Conservation (phyloP, 2,888 invertebrate species). For the Pandemis heparana region DNA sequence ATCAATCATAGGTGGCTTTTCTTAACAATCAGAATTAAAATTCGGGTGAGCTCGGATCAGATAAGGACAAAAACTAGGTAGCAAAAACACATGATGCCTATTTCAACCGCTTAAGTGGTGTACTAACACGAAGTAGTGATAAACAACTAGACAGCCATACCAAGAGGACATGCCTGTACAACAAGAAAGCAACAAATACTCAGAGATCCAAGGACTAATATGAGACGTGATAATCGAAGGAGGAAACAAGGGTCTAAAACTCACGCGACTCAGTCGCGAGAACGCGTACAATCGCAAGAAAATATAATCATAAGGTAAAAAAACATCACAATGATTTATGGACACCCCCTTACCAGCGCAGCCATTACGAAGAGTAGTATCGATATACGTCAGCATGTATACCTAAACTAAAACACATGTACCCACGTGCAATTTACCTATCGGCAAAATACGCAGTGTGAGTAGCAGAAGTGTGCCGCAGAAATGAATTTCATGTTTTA, state of each 20-base stretch:
- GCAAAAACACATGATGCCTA: background rate
- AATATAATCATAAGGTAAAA: too few species aligned
- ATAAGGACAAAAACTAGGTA: background rate
- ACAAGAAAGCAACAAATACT: too few species aligned
- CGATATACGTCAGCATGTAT: too few species aligned
- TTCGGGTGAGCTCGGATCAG: background rate
- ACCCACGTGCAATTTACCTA: background rate
- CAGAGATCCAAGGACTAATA: too few species aligned
- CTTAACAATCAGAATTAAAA: slow-evolving; percentile 17
- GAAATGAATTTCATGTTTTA: slow-evolving; percentile 57
- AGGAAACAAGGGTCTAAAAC: too few species aligned
- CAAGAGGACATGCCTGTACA: too few species aligned
- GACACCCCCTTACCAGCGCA: background rate
- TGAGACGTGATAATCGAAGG: too few species aligned
- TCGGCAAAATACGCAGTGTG: background rate
- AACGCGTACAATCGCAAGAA: too few species aligned
- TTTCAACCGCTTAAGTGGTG: background rate
- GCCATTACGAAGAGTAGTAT: too few species aligned
- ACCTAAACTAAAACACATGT: background rate
- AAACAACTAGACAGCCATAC: too few species aligned
- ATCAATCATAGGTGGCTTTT: background rate
- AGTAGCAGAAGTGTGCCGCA: slow-evolving; percentile 35
- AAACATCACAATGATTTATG: too few species aligned
- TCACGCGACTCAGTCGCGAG: too few species aligned
- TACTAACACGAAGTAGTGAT: background rate